phyloP scores from a whole-genome alignment of 1,140 invertebrate genomes.

The Drosophila micromelanica region DNA sequence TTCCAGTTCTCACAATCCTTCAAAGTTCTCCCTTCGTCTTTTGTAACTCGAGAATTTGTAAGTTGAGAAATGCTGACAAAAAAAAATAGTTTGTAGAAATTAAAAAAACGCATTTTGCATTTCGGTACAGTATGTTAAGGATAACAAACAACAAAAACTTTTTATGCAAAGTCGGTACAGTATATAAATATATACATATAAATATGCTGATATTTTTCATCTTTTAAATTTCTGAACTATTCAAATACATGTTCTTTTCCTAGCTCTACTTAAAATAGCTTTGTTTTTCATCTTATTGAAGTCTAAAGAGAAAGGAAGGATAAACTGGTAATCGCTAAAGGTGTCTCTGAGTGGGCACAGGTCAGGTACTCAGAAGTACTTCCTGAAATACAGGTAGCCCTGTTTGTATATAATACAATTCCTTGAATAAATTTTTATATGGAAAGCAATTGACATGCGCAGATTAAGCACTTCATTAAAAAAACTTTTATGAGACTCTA shows the following conservation, averaged over 20 bases:
- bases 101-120: not conserved
- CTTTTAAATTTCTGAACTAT: too few species aligned
- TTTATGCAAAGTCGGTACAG: too few species aligned
- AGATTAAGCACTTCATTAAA: not conserved
- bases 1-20: not conserved
- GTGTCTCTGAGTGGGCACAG: not conserved
- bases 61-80: not conserved
- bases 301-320: not conserved
- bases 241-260: too few species aligned
- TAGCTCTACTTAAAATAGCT: too few species aligned
- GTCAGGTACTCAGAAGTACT: constrained; percentile 3
- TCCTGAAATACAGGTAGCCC: constrained; percentile 6
- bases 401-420: not conserved
- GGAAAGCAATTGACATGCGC: not conserved
- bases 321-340: not conserved
- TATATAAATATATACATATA: too few species aligned
- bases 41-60: not conserved
- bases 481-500: not conserved
- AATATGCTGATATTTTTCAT: too few species aligned
- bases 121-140: constrained; percentile 3
- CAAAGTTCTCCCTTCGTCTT: not conserved
- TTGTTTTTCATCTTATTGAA: too few species aligned
- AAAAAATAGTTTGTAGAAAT: not conserved
- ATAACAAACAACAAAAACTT: not conserved
- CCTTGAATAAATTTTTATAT: not conserved